These are phyloP conservation scores for Morpho achilles DNA, from an alignment of 2,888 invertebrate species.

Conservation along the genomic window DNA sequence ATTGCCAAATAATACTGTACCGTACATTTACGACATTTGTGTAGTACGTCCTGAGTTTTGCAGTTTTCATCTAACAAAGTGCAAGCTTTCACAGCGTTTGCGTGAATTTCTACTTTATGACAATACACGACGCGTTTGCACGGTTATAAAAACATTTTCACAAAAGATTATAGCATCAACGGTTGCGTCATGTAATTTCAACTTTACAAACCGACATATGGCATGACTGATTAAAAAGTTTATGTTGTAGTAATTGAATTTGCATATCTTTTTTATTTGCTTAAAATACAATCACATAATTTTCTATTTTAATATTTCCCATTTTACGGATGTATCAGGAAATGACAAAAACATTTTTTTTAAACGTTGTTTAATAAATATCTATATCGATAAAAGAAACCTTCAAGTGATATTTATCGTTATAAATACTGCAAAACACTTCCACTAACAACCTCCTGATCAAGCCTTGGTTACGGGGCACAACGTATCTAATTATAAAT, in stretches of 20 bases:
- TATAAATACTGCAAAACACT: too few relatives aligned
- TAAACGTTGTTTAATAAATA: too few relatives aligned
- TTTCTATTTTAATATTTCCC: too few relatives aligned
- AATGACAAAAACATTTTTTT: too few relatives aligned
- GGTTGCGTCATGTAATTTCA: conserved; percentile 14
- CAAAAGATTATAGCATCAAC: conserved; percentile 32
- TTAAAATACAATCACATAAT: too few relatives aligned
- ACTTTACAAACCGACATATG: conserved; percentile 2
- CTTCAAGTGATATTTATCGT: too few relatives aligned
- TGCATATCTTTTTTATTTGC: background rate
- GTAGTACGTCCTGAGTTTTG: conserved; percentile 51
- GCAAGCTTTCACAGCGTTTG: conserved; percentile 60
- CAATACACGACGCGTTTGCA: conserved; percentile 50
- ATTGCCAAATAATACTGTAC: conserved; percentile 36
- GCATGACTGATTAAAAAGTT: conserved; percentile 3
- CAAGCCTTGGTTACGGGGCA: too few relatives aligned
- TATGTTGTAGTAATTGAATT: conserved; percentile 1
- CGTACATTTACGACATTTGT: conserved; percentile 53
- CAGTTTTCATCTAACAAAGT: conserved; percentile 66
- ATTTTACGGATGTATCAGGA: too few relatives aligned
- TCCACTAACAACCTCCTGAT: too few relatives aligned
- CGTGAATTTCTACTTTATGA: conserved; percentile 51
- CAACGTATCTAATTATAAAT: too few relatives aligned
- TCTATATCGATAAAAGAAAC: too few relatives aligned
- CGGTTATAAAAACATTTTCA: conserved; percentile 38